Percentiles rank a stretch among this genome's conserved stretches.
Evolutionary conservation across 2,888 invertebrate genomes (phyloP).

Genomic region (Drosophila cracens): DNA sequence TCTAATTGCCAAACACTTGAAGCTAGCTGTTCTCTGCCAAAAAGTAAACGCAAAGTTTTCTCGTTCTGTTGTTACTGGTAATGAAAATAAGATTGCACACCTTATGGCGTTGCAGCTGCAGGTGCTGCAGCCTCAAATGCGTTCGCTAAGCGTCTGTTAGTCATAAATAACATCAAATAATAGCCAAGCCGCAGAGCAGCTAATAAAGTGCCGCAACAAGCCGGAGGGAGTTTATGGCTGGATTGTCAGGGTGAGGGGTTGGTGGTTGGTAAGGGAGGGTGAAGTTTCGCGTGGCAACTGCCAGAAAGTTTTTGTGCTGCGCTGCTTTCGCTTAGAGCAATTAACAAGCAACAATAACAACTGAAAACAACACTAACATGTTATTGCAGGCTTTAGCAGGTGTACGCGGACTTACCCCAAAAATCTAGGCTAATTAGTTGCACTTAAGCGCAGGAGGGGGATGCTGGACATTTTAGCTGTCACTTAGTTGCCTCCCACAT

Average conservation of each 20-base stretch:
- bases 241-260: neutral
- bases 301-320: conserved; percentile 48
- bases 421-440: conserved; percentile 78
- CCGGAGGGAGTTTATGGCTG: neutral
- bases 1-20: conserved; percentile 62
- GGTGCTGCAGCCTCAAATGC: conserved; percentile 41
- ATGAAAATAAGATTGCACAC: conserved; percentile 58
- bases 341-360: conserved; percentile 37
- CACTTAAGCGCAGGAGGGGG: conserved; percentile 48
- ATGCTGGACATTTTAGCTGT: conserved; percentile 46
- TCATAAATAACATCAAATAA: conserved; percentile 74
- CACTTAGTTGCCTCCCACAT: conserved; percentile 43
- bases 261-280: neutral
- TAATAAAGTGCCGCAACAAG: conserved; percentile 68
- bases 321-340: conserved; percentile 45
- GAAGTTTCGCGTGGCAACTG: conserved; percentile 30
- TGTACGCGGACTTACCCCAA: conserved; percentile 54
- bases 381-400: conserved; percentile 58
- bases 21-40: conserved; percentile 19
- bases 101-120: conserved; percentile 45
- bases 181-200: conserved; percentile 43
- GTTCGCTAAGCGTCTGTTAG: conserved; percentile 52
- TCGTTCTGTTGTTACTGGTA: conserved; percentile 11
- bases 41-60: conserved; percentile 33
- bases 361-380: conserved; percentile 14